Evolutionary conservation across 2,888 invertebrate species (phyloP).

Genomic region (Hyalella azteca): DNA sequence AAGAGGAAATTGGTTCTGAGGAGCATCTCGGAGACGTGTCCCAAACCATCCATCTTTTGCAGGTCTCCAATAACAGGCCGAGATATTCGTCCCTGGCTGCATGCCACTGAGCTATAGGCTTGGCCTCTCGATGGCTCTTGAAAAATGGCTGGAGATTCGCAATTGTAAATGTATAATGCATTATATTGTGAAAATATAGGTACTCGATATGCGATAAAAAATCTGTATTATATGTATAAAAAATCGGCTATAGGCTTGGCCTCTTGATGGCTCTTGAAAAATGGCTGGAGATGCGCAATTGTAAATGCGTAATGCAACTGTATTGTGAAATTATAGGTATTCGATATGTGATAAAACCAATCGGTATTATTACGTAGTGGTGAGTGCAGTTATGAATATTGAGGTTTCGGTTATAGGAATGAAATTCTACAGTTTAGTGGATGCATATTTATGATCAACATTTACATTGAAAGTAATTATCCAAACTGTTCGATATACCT

Average conservation of each 20-base stretch:
- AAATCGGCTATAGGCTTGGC: neutral
- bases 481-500: too few species aligned
- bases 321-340: too few species aligned
- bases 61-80: slow-evolving; percentile 26
- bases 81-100: neutral
- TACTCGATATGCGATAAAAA: too few species aligned
- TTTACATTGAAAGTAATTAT: too few species aligned
- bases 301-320: too few species aligned
- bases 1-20: slow-evolving; percentile 28
- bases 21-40: slow-evolving; percentile 17
- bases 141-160: slow-evolving; percentile 1
- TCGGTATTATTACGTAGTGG: neutral
- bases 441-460: too few species aligned
- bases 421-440: too few species aligned
- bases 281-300: neutral
- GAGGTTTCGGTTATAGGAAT: neutral
- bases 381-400: neutral
- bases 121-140: neutral
- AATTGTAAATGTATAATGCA: too few species aligned
- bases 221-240: neutral
- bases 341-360: too few species aligned
- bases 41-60: neutral
- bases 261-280: neutral
- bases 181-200: too few species aligned
- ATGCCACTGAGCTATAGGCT: neutral